Conservation (phyloP, 2,888 invertebrate genomes). For the Belgica antarctica region DNA sequence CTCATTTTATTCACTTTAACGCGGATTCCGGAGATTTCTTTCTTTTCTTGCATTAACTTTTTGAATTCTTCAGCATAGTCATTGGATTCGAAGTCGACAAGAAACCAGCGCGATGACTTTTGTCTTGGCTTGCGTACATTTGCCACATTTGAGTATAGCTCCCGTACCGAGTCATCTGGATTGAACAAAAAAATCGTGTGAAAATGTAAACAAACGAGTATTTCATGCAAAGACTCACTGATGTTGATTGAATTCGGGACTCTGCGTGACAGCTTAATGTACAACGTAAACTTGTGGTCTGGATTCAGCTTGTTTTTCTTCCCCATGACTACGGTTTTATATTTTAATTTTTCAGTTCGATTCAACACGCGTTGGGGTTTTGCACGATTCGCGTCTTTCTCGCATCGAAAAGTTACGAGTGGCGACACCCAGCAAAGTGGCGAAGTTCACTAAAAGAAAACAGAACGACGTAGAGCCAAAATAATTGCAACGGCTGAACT, state of each 20-base stretch:
- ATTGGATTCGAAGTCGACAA: slow-evolving; percentile 28
- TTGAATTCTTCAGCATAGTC: slow-evolving; percentile 36
- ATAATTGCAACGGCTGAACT: too few relatives aligned
- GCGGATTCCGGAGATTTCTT: slow-evolving; percentile 5
- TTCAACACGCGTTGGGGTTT: too few relatives aligned
- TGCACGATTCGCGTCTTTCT: too few relatives aligned
- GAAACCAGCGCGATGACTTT: slow-evolving; percentile 29
- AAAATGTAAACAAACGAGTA: not conserved
- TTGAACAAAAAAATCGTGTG: not conserved
- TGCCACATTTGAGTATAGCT: not conserved
- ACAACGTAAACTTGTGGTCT: slow-evolving; percentile 6
- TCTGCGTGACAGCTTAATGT: slow-evolving; percentile 22
- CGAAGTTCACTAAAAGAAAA: too few relatives aligned
- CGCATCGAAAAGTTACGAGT: too few relatives aligned
- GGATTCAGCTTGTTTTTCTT: slow-evolving; percentile 13
- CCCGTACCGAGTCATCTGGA: slow-evolving; percentile 21
- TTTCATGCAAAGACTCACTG: not conserved
- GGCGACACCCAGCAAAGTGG: too few relatives aligned
- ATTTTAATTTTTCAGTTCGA: too few relatives aligned
- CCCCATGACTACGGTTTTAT: too few relatives aligned
- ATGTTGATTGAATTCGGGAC: slow-evolving; percentile 33
- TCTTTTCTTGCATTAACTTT: slow-evolving; percentile 22
- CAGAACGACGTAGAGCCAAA: too few relatives aligned
- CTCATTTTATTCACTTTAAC: slow-evolving; percentile 31
- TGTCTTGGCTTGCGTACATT: slow-evolving; percentile 35